Percentiles rank a stretch among this genome's conserved stretches.
Conservation (phyloP, 2,888 invertebrate species). For the Lagria hirta region DNA sequence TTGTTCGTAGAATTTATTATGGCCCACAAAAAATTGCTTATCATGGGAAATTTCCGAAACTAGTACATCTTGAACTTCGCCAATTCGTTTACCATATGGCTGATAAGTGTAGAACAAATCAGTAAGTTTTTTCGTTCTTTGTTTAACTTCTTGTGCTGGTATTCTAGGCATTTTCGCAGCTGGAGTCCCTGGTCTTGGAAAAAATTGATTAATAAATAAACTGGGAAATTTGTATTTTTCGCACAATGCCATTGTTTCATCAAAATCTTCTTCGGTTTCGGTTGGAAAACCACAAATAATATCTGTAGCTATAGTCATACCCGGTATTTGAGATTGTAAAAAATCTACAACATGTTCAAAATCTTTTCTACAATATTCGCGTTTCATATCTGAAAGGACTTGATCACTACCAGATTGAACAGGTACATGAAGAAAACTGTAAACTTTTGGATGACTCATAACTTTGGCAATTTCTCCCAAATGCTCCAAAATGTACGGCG, state of each 20-base stretch:
- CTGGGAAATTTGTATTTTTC: conserved; percentile 86
- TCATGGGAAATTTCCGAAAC: conserved; percentile 95
- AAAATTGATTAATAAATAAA: conserved; percentile 98
- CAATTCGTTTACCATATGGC: conserved; percentile 74
- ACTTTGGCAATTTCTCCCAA: conserved; percentile 86
- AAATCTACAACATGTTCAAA: conserved; percentile 88
- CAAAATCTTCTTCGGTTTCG: conserved; percentile 88
- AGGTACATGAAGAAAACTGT: conserved; percentile 95
- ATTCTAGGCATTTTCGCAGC: conserved; percentile 87
- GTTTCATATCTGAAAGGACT: conserved; percentile 92
- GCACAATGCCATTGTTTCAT: conserved; percentile 82
- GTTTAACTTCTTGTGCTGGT: conserved; percentile 84
- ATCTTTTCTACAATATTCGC: conserved; percentile 89
- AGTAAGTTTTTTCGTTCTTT: conserved; percentile 82
- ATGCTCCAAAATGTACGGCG: conserved; percentile 96
- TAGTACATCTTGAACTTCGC: conserved; percentile 72
- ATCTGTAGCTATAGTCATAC: conserved; percentile 94
- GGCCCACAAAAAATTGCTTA: conserved; percentile 85
- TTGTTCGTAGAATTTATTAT: conserved; percentile 95
- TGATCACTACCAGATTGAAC: conserved; percentile 97
- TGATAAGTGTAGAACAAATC: conserved; percentile 88
- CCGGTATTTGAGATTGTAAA: conserved; percentile 76
- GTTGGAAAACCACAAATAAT: conserved; percentile 99
- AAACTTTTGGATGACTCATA: conserved; percentile 84
- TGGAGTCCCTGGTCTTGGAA: conserved; percentile 93